Evolutionary conservation across 2,888 invertebrate genomes (phyloP).

Genomic region (Clitarchus hookeri): DNA sequence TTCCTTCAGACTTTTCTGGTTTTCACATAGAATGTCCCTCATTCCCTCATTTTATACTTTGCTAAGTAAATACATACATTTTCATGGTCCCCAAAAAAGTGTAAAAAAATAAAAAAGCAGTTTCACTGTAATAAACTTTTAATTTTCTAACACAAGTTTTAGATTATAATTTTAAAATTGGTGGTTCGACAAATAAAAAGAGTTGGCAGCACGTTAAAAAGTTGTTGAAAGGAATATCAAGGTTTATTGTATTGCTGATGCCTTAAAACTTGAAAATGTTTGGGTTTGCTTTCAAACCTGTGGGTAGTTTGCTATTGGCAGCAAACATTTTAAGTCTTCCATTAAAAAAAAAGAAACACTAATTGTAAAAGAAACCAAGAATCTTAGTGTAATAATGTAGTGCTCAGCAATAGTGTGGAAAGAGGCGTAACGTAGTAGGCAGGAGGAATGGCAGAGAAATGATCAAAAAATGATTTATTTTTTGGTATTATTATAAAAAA

Average conservation of each 20-base stretch:
- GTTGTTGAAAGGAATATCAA: not conserved
- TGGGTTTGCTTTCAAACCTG: constrained; percentile 40
- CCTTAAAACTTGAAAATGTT: constrained; percentile 41
- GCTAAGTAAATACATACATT: not conserved
- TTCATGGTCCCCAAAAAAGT: not conserved
- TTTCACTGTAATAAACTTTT: not conserved
- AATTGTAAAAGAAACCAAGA: constrained; percentile 30
- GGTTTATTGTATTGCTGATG: constrained; percentile 36
- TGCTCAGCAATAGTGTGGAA: constrained; percentile 37
- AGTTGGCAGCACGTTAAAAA: not conserved
- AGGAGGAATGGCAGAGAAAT: constrained; percentile 39
- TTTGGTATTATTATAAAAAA: constrained; percentile 42
- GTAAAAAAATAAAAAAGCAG: not conserved
- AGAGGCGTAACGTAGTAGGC: constrained; percentile 35
- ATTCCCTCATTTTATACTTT: not conserved
- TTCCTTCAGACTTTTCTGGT: not conserved
- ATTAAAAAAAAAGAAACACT: constrained; percentile 39
- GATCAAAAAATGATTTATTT: constrained; percentile 41
- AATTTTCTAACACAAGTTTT: not conserved
- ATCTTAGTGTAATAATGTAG: constrained; percentile 33
- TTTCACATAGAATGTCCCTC: not conserved
- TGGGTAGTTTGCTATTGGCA: constrained; percentile 39
- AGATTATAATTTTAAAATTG: constrained; percentile 14
- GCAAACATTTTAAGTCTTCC: constrained; percentile 42
- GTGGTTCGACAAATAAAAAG: not conserved